Evolutionary conservation across 1,140 invertebrate species (phyloP).

Genomic region (Doryteuthis pealeii): DNA sequence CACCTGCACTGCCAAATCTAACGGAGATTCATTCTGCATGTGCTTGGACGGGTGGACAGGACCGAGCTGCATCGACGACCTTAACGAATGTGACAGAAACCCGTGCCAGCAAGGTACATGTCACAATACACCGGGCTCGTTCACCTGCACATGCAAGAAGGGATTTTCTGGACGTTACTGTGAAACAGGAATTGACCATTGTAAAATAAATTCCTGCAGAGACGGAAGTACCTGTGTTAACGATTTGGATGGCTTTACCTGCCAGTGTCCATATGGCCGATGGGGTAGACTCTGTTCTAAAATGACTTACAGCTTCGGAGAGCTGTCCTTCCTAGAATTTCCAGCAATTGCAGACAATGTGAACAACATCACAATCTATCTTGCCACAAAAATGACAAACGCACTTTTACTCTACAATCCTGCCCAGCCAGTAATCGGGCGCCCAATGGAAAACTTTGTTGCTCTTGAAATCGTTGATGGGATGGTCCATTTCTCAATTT

Average conservation of each 20-base stretch:
- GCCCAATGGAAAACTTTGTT: neutral
- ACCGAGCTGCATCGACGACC: slow-evolving; percentile 83
- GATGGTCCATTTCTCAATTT: neutral
- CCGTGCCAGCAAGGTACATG: slow-evolving; percentile 57
- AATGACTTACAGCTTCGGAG: slow-evolving; percentile 84
- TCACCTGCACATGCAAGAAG: slow-evolving; percentile 81
- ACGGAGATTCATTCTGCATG: slow-evolving; percentile 84
- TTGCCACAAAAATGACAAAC: slow-evolving; percentile 85
- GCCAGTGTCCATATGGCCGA: slow-evolving; percentile 74
- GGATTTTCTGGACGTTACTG: slow-evolving; percentile 86
- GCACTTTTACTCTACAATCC: slow-evolving; percentile 88
- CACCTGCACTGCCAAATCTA: slow-evolving; percentile 78
- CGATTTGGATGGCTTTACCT: slow-evolving; percentile 64
- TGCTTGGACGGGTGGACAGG: slow-evolving; percentile 72
- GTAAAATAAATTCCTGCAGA: slow-evolving; percentile 38
- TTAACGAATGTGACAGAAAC: slow-evolving; percentile 82
- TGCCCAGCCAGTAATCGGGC: slow-evolving; percentile 58
- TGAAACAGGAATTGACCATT: slow-evolving; percentile 43
- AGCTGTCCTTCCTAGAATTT: slow-evolving; percentile 87
- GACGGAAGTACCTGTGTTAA: slow-evolving; percentile 78
- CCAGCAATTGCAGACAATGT: slow-evolving; percentile 83
- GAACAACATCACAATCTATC: slow-evolving; percentile 76
- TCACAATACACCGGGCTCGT: slow-evolving; percentile 60
- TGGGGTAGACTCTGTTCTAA: slow-evolving; percentile 89
- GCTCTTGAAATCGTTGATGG: slow-evolving; percentile 7